A percentile compares a stretch with the other conserved stretches of the same genome.
phyloP scores from a whole-genome alignment of 2,113 vertebrate genomes.

The Rattus rattus region DNA sequence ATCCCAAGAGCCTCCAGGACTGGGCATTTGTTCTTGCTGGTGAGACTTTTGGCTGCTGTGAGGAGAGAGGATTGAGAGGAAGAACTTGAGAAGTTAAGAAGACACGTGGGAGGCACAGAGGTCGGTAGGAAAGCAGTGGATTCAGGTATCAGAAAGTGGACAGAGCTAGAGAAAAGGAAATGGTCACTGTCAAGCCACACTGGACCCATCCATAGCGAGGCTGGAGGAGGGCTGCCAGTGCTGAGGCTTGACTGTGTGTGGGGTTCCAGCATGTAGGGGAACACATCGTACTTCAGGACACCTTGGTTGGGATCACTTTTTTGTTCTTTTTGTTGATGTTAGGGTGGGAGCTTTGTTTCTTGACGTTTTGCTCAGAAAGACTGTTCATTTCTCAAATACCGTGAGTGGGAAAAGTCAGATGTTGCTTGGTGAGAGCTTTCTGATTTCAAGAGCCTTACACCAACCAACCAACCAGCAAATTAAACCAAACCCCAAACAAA shows the following conservation, averaged over 20 bases:
- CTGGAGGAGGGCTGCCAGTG: background rate
- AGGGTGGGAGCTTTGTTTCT: background rate
- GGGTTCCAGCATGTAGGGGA: background rate
- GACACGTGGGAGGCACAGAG: background rate
- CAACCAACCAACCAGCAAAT: too few relatives aligned
- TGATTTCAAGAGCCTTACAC: background rate
- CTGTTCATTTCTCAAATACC: background rate
- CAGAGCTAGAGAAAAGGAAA: background rate
- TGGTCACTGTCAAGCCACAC: background rate
- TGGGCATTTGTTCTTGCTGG: background rate
- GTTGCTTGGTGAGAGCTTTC: background rate
- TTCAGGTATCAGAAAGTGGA: background rate
- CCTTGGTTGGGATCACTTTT: background rate
- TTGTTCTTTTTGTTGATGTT: background rate
- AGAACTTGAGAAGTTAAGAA: background rate
- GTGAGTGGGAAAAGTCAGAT: background rate
- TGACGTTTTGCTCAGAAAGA: background rate
- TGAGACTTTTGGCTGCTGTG: background rate
- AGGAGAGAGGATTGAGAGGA: background rate
- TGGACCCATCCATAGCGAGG: background rate
- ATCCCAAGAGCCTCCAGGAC: background rate
- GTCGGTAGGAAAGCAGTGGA: background rate
- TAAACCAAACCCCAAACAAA: too few relatives aligned
- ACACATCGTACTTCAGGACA: too few relatives aligned
- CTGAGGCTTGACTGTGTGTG: background rate